Conservation (phyloP, 2,113 vertebrate species). For the Callocephalon fimbriatum region DNA sequence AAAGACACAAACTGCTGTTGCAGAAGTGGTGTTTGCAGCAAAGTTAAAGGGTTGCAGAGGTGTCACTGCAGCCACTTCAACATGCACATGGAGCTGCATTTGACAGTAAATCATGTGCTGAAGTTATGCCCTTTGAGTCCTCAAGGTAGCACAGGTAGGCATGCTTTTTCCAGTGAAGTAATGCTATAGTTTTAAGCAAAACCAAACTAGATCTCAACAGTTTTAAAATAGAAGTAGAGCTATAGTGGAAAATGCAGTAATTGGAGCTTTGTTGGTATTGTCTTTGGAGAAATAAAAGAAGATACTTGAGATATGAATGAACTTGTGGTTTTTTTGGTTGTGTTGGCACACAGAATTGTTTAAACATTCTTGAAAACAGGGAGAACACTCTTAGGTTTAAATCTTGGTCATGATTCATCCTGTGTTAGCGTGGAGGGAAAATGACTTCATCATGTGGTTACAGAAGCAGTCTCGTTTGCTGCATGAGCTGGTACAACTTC, state of each 20-base stretch:
- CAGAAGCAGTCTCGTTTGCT: not conserved
- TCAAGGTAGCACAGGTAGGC: not conserved
- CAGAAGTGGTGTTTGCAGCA: not conserved
- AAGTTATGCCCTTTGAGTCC: not conserved
- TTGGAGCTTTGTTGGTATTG: not conserved
- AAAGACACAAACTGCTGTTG: not conserved
- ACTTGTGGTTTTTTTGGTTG: not conserved
- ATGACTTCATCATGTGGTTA: not conserved
- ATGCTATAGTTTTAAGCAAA: not conserved
- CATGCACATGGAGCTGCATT: accelerated
- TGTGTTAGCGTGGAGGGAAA: not conserved
- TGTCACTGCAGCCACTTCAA: not conserved
- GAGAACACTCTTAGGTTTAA: not conserved
- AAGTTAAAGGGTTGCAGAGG: not conserved
- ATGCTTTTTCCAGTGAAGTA: not conserved
- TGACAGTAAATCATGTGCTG: not conserved
- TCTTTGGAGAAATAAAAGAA: not conserved
- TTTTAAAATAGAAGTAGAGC: not conserved
- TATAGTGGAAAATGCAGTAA: not conserved
- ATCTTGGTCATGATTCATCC: accelerated
- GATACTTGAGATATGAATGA: accelerated
- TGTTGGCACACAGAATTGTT: not conserved
- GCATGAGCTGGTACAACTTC: accelerated
- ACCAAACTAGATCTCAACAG: not conserved
- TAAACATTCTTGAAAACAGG: not conserved